Evolutionary conservation across 2,113 vertebrate species (phyloP).

Genomic region (Amphiprion ocellaris): DNA sequence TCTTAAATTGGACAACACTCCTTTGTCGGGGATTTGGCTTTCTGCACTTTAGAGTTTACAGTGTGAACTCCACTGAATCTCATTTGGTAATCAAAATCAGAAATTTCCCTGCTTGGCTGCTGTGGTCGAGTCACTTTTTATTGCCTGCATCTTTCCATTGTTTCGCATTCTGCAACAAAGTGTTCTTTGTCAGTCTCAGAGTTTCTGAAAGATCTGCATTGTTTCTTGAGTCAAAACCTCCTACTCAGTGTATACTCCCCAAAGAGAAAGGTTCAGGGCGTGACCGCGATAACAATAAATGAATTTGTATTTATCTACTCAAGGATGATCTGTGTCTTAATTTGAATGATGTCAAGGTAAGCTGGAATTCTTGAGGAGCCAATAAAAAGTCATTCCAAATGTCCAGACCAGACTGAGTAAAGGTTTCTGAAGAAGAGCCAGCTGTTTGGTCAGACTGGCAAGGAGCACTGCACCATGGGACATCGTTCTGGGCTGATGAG

Average conservation of each 20-base stretch:
- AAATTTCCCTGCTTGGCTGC: neutral
- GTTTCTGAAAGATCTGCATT: conserved; percentile 64
- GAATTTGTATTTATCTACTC: conserved; percentile 6
- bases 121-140: conserved; percentile 10
- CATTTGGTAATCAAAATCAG: conserved; percentile 47
- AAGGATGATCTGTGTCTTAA: neutral
- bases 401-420: conserved; percentile 12
- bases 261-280: neutral
- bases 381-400: neutral
- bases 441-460: conserved; percentile 26
- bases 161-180: conserved; percentile 53
- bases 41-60: neutral
- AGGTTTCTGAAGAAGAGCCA: conserved; percentile 10
- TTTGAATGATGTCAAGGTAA: neutral
- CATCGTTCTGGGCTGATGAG: conserved; percentile 40
- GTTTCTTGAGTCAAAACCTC: conserved; percentile 39
- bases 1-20: neutral
- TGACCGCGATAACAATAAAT: neutral
- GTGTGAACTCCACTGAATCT: neutral
- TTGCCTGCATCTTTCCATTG: conserved; percentile 14
- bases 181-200: conserved; percentile 62
- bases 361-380: neutral
- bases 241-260: conserved; percentile 17
- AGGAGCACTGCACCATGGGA: conserved; percentile 26
- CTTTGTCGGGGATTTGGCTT: neutral